Conservation (phyloP, 1,140 invertebrate species). For the Drosophila nannoptera region DNA sequence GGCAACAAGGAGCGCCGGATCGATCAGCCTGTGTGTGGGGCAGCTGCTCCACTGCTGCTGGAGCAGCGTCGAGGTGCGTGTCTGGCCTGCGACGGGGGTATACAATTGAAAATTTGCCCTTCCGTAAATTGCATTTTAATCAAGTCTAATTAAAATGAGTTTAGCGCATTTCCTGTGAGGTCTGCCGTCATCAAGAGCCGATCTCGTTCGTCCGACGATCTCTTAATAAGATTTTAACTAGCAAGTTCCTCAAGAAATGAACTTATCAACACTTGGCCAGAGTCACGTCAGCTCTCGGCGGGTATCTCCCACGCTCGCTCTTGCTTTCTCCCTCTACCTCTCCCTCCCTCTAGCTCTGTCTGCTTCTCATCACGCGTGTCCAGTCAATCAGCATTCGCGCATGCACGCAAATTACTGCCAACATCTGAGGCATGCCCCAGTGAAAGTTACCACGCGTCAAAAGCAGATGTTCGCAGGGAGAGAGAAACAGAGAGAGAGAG, state of each 20-base stretch:
- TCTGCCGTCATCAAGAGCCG: conserved; percentile 8
- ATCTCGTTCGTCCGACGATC: neutral
- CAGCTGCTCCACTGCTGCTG: conserved; percentile 4
- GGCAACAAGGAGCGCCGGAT: neutral
- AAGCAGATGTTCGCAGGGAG: neutral
- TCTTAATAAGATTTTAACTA: conserved; percentile 54
- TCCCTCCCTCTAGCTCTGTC: neutral
- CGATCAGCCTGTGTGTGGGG: neutral
- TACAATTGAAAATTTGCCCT: conserved; percentile 43
- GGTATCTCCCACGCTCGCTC: neutral
- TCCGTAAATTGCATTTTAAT: conserved; percentile 72
- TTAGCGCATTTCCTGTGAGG: conserved; percentile 66
- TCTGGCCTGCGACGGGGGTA: neutral
- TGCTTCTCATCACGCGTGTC: conserved; percentile 44
- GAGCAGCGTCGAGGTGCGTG: conserved; percentile 18
- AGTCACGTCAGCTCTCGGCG: conserved; percentile 24
- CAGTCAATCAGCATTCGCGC: conserved; percentile 37
- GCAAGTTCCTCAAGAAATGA: conserved; percentile 57
- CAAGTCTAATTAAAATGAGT: conserved; percentile 76
- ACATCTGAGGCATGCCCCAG: conserved; percentile 4
- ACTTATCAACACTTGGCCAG: conserved; percentile 69
- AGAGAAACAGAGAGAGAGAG: neutral
- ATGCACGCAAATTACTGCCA: conserved; percentile 57
- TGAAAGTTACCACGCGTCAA: conserved; percentile 46
- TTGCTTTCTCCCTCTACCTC: neutral